Evolutionary conservation across 2,888 invertebrate species (phyloP).

Genomic region (Heliconius erato): DNA sequence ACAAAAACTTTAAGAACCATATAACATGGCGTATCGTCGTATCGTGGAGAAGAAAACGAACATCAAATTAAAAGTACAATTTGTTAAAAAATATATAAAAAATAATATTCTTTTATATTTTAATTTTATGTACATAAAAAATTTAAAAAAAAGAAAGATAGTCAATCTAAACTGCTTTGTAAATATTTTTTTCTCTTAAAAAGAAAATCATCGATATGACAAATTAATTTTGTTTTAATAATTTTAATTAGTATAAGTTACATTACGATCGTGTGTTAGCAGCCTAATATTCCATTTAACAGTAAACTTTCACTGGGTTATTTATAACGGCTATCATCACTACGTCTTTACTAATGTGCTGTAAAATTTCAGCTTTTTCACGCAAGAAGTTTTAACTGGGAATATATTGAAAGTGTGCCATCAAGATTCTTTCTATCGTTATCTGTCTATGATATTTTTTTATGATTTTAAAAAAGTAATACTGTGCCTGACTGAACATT

Average conservation of each 20-base stretch:
- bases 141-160: too few relatives aligned
- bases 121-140: too few relatives aligned
- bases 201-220: too few relatives aligned
- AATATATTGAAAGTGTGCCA: constrained; percentile 16
- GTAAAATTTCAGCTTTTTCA: constrained; percentile 33
- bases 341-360: constrained; percentile 41
- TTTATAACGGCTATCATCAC: constrained; percentile 50
- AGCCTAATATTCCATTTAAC: constrained; percentile 34
- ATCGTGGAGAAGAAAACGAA: too few relatives aligned
- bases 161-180: too few relatives aligned
- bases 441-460: background rate
- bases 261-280: background rate
- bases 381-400: background rate
- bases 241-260: background rate
- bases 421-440: background rate
- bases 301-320: constrained; percentile 49
- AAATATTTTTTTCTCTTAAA: too few relatives aligned
- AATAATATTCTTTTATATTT: too few relatives aligned
- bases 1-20: too few relatives aligned
- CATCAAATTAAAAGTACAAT: too few relatives aligned
- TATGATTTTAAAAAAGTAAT: background rate
- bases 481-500: background rate
- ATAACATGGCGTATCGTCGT: too few relatives aligned
- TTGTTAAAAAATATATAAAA: too few relatives aligned
- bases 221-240: background rate